Percentiles rank a stretch among this genome's conserved stretches.
These are phyloP conservation scores for Drosophila peninsularis DNA, from an alignment of 2,888 invertebrate genomes.

Conservation along the genomic window DNA sequence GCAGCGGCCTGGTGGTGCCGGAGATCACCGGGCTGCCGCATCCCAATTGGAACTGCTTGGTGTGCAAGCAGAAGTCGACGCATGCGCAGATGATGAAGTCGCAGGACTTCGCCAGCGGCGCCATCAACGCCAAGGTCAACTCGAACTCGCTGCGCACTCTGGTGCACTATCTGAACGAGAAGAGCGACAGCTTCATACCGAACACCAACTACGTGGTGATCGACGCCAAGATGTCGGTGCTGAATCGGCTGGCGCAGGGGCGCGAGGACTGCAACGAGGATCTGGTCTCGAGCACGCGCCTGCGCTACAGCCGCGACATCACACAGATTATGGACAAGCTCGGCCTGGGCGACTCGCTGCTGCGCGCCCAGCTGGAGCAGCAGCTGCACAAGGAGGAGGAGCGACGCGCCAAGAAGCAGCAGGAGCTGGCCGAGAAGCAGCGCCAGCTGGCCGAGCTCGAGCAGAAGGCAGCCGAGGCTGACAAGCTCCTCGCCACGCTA, in stretches of 20 bases:
- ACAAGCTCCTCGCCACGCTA: slow-evolving; percentile 59
- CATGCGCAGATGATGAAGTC: slow-evolving; percentile 82
- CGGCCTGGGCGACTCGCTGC: slow-evolving; percentile 82
- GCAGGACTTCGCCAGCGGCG: slow-evolving; percentile 82
- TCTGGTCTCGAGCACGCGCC: slow-evolving; percentile 73
- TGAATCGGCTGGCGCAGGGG: slow-evolving; percentile 73
- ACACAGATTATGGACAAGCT: slow-evolving; percentile 82
- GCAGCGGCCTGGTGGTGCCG: slow-evolving; percentile 85
- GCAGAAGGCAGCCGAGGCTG: slow-evolving; percentile 67
- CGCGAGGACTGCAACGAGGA: slow-evolving; percentile 78
- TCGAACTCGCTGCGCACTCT: slow-evolving; percentile 78
- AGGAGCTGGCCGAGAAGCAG: slow-evolving; percentile 63
- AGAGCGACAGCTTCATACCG: slow-evolving; percentile 82
- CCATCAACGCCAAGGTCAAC: slow-evolving; percentile 83
- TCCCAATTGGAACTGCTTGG: slow-evolving; percentile 88
- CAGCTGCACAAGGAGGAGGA: slow-evolving; percentile 70
- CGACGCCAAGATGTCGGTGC: slow-evolving; percentile 82
- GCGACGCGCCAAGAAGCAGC: slow-evolving; percentile 64
- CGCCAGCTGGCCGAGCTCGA: slow-evolving; percentile 60
- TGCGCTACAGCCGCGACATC: slow-evolving; percentile 82
- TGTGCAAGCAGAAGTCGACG: slow-evolving; percentile 85
- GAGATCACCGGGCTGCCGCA: slow-evolving; percentile 86
- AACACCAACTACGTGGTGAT: slow-evolving; percentile 82
- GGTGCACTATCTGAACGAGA: slow-evolving; percentile 82
- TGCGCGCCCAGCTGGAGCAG: slow-evolving; percentile 81